phyloP scores from a whole-genome alignment of 2,888 invertebrate genomes.

The Scrobipalpa costella region DNA sequence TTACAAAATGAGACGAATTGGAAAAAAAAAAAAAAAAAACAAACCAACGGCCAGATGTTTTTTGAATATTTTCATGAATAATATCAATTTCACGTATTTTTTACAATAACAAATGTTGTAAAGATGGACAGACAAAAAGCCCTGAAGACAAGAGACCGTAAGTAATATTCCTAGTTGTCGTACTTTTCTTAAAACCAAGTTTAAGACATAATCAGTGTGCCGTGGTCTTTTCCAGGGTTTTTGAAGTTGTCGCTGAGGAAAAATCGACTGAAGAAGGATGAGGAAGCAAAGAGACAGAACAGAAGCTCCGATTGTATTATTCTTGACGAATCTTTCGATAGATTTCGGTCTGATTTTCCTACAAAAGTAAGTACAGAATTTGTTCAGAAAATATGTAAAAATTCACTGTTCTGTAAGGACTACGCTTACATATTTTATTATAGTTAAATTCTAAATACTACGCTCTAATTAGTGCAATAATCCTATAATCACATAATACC shows the following conservation, averaged over 20 bases:
- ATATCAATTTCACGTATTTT: constrained; percentile 14
- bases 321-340: constrained; percentile 70
- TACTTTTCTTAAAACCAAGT: neutral
- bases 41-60: constrained; percentile 18
- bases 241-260: constrained; percentile 67
- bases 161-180: constrained; percentile 4
- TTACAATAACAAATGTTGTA: constrained; percentile 2
- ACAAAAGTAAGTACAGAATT: constrained; percentile 53
- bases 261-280: constrained; percentile 49
- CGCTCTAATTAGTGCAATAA: too few species aligned
- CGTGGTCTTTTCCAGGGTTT: constrained; percentile 53
- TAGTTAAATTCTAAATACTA: too few species aligned
- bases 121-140: constrained; percentile 20
- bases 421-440: too few species aligned
- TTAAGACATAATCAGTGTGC: neutral
- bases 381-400: neutral
- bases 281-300: constrained; percentile 47
- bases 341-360: constrained; percentile 49
- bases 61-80: constrained; percentile 19
- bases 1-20: too few species aligned
- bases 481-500: too few species aligned
- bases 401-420: too few species aligned
- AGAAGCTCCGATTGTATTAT: constrained; percentile 61
- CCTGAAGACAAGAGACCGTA: constrained; percentile 8
- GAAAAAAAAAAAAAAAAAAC: neutral